Conservation (phyloP, 2,888 invertebrate species). For the Cephus runcator region DNA sequence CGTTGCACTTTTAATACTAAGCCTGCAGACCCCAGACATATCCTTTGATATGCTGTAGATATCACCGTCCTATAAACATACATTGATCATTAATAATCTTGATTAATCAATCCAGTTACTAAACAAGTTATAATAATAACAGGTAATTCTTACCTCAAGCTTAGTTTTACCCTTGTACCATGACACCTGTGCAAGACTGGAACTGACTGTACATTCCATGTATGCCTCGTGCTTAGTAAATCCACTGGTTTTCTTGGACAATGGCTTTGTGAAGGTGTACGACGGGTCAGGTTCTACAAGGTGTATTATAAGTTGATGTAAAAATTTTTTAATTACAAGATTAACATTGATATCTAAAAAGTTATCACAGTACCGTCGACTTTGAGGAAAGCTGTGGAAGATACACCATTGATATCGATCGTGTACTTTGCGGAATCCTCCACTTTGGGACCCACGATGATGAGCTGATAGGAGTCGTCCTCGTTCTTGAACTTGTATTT, state of each 20-base stretch:
- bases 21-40: slow-evolving; percentile 87
- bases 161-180: slow-evolving; percentile 90
- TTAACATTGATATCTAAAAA: neutral
- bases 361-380: slow-evolving; percentile 77
- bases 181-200: slow-evolving; percentile 91
- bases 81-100: slow-evolving; percentile 2
- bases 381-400: slow-evolving; percentile 90
- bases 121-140: slow-evolving; percentile 1
- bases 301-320: neutral
- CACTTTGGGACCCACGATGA: slow-evolving; percentile 90
- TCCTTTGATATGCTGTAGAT: slow-evolving; percentile 92
- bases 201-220: slow-evolving; percentile 94
- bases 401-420: slow-evolving; percentile 91
- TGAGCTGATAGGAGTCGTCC: slow-evolving; percentile 89
- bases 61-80: slow-evolving; percentile 75
- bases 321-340: neutral
- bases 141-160: slow-evolving; percentile 66
- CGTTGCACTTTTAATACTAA: slow-evolving; percentile 84
- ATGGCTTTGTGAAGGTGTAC: slow-evolving; percentile 90
- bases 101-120: neutral
- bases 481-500: slow-evolving; percentile 97
- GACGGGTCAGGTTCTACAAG: slow-evolving; percentile 90
- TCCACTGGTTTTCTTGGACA: slow-evolving; percentile 90
- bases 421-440: slow-evolving; percentile 98
- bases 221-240: slow-evolving; percentile 90